Base-by-base conservation (phyloP, 1,140 invertebrate species). In the Chironomus striatipennis region DNA sequence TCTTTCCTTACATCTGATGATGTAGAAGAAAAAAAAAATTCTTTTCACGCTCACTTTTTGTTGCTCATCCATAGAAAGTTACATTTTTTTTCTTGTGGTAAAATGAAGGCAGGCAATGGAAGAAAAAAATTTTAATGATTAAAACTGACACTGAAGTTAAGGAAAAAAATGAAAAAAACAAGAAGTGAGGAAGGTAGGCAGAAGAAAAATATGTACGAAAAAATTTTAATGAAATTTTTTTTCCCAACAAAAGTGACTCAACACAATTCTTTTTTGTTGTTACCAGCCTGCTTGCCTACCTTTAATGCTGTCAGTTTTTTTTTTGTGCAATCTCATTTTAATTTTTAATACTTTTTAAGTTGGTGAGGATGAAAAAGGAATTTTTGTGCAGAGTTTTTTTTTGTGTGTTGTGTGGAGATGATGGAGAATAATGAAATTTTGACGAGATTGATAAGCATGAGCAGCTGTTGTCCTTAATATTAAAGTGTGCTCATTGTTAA, bases 41-140 rank as follows among this genome's bases (percentile, higher is more conserved):
- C n/a, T 57, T 57, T 57, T 34, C 24, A 15, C 47, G 47, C 47
- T 57, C 47, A 57, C n/a, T 57, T 57, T 57, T 57, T 57, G 24
- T 34, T 34, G 24, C 24, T 34, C 24, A 34, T 34, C 24, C 24
- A 34, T 34, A 34, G 24, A 34, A 34, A 34, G 24, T 34, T 34
- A 34, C 24, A 34, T 34, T 34, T 34, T 34, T 34, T 34, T 34
- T 34, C 24, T 34, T 34, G 24, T 34, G 24, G 24, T 34, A 34
- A 34, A 34, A 34, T 34, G 24, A 34, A 34, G 24, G 24, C 24
- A 34, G 24, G 24, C 24, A 34, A n/a, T 15, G 47, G 47, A n/a
- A 57, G 47, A n/a, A 57, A 57, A 57, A 57, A 57, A 12, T 57
- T 57, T 57, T 57, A 57, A 57, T 57, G 47, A 57, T 57, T 57